A percentile compares a stretch with the other conserved stretches of the same genome.
phyloP scores from a whole-genome alignment of 2,888 invertebrate genomes.

The Glyphotaelius pellucidus region DNA sequence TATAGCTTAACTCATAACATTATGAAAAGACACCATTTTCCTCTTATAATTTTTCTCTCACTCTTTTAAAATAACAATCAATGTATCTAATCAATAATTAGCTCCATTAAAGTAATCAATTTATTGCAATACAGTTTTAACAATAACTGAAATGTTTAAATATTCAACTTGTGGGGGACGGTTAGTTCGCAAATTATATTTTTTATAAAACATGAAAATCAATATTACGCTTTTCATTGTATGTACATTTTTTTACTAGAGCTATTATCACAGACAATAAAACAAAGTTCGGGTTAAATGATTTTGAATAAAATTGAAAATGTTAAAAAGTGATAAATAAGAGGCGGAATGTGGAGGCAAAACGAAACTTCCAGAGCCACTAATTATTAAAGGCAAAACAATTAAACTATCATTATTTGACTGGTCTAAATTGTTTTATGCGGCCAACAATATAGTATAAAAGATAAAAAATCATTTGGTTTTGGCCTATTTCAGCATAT shows the following conservation, averaged over 20 bases:
- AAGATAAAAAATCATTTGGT: no score
- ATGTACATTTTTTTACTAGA: conserved; percentile 22
- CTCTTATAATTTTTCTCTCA: not conserved
- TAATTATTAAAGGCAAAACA: no score
- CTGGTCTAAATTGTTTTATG: no score
- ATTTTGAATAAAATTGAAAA: conserved; percentile 11
- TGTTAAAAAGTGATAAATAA: not conserved
- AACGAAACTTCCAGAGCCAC: no score
- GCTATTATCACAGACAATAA: conserved; percentile 29
- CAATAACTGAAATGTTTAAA: not conserved
- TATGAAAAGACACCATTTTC: not conserved
- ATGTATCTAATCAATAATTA: not conserved
- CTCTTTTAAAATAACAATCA: not conserved
- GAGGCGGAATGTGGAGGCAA: no score
- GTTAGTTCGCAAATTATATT: not conserved
- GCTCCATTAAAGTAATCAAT: not conserved
- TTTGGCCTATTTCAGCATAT: no score
- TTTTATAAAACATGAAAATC: not conserved
- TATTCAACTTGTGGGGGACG: not conserved
- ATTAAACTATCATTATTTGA: no score
- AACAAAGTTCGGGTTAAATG: not conserved
- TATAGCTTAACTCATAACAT: not conserved
- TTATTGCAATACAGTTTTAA: not conserved
- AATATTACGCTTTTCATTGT: not conserved
- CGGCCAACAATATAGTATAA: no score